Base-by-base conservation (phyloP, 2,888 invertebrate species). In the Microdon myrmicae region DNA sequence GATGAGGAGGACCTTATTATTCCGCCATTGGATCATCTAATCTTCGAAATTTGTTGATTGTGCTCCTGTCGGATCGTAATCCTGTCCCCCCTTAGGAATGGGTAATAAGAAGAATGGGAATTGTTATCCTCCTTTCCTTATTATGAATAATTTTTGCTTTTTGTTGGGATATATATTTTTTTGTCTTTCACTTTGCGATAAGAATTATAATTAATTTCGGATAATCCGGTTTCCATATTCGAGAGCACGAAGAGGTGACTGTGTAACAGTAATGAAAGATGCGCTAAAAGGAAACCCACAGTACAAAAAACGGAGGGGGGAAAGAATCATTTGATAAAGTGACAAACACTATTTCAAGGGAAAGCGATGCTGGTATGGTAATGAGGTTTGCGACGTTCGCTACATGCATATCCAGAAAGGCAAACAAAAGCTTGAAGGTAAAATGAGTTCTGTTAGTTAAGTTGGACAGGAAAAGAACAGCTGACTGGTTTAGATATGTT, bases 201-300 rank as follows among this genome's bases (percentile, higher is more conserved):
- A 64, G 61, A 64, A 64, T 64, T 64, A 64, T 64, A 64, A 64
- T 64, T 64, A 64, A 64, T 64, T 64, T 64, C 41, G 44, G 51
- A 64, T 64, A 56, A 64, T 64, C 61, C 58, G 45, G 45, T 45
- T 64, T 32, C 44, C 51, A 45, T 58, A 64, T 64, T 64, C 61
- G 31, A 26, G 12, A 45, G 49, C 61, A 64, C 61, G 61, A 45
- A 54, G 51, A 56, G 61, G 56, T 64, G 56, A 45, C 58, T 48
- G 20, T 37, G 12, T 4, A 32, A 8, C 7, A 32, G 14, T 19
- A 6, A 8, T 16, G 10, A 4, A 22, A 5, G 5, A 8, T n/a
- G 13, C n/a, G 10, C 25, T 8, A 9, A 7, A 17, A 14, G 12
- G 8, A 8, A 17, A 14, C 14, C 12, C 23, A 8, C n/a, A n/a